Base-by-base conservation (phyloP, 2,113 vertebrate species). In the Psettodes erumei region DNA sequence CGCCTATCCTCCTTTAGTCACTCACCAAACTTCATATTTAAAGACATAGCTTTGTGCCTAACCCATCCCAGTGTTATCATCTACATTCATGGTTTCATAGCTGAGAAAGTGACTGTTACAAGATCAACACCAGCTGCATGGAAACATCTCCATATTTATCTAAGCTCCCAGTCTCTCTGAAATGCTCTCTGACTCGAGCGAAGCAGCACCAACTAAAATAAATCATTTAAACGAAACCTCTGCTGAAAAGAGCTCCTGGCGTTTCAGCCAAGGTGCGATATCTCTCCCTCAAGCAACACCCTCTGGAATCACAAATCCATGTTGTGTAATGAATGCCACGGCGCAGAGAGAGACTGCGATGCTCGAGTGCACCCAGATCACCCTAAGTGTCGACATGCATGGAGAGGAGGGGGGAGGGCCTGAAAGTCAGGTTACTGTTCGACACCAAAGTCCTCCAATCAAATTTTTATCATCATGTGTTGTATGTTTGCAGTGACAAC, bases 361-460 rank as follows among this genome's bases (percentile, higher is more conserved):
- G 3, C 40, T 11, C 62, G 35, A 73, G 53, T 45, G n/a, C 75
- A 81, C 66, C 55, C 28, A 30, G 30, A 67, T 78, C 81, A 78
- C 8, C 47, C 15, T 18, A 23, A 33, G 55, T 81, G 69, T 86
- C 81, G 63, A 88, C 85, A 59, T 89, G 88, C 86, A 90, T 86
- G 83, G 69, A 93, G 91, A 92, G 95, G 95, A 95, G 82, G 88
- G 81, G 93, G 78, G 84, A 81, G 95, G 93, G 93, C 93, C 96
- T 97, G 96, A 96, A 96, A 96, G 95, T 96, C 93, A 95, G 94
- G 92, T 91, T 93, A 89, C 94, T 95, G 88, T 91, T 86, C 62
- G 90, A 86, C 92, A 90, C n/a, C 19, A 2, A 47, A 55, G 30
- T 23, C 2, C 1, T 25, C 11, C 33, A 56, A 47, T 51, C 35